Conservation (phyloP, 2,888 invertebrate species). For the Mesoligia furuncula region DNA sequence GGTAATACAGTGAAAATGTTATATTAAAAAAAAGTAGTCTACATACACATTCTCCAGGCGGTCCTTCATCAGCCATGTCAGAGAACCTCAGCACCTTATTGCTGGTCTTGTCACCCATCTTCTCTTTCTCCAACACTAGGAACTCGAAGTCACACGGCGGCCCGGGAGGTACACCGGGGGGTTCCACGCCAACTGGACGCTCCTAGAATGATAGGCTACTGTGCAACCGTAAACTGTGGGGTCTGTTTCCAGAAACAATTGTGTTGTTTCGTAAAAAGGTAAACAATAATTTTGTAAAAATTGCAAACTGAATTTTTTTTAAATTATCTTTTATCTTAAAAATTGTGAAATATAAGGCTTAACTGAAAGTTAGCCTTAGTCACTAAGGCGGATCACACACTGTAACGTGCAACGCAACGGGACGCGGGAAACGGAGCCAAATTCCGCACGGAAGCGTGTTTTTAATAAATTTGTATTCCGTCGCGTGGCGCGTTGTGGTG, state of each 20-base stretch:
- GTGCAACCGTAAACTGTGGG: slow-evolving; percentile 20
- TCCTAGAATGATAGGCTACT: slow-evolving; percentile 74
- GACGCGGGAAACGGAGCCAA: no score
- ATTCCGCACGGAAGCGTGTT: no score
- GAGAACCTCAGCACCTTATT: slow-evolving; percentile 92
- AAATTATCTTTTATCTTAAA: not conserved
- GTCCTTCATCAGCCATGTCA: slow-evolving; percentile 89
- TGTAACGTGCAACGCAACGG: no score
- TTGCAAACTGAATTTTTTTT: not conserved
- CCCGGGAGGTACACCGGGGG: slow-evolving; percentile 97
- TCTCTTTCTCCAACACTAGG: slow-evolving; percentile 77
- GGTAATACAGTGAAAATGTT: not conserved
- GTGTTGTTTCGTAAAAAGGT: not conserved
- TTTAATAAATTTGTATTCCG: no score
- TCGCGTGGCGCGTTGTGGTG: no score
- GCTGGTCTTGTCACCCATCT: slow-evolving; percentile 58
- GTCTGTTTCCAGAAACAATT: not conserved
- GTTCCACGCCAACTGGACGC: slow-evolving; percentile 89
- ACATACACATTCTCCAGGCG: slow-evolving; percentile 85
- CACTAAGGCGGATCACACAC: not conserved
- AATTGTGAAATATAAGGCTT: not conserved
- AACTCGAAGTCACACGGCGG: slow-evolving; percentile 94
- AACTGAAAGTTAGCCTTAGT: not conserved
- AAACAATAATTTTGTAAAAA: not conserved
- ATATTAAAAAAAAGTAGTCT: not conserved